Conservation (phyloP, 1,140 invertebrate genomes). For the Babylonia areolata region DNA sequence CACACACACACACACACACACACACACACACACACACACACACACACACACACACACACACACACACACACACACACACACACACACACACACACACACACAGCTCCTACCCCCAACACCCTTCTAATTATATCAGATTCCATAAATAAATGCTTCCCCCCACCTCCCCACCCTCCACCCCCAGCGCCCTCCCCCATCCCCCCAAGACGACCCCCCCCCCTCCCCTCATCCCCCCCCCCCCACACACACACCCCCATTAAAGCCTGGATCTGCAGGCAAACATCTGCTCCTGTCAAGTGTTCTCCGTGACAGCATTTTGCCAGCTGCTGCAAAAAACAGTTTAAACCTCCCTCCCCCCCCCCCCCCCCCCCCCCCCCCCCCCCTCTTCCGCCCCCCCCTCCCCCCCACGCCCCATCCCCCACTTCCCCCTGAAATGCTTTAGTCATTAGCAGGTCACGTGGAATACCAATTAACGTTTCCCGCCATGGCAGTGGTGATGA, state of each 20-base stretch:
- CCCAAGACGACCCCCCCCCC: background rate
- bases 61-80: constrained; percentile 11
- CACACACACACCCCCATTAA: too few relatives aligned
- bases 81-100: constrained; percentile 6
- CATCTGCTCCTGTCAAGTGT: too few relatives aligned
- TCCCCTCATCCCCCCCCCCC: background rate
- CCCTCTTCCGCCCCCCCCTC: background rate
- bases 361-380: background rate
- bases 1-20: background rate
- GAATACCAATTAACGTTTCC: too few relatives aligned
- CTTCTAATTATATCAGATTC: too few relatives aligned
- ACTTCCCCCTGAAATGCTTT: background rate
- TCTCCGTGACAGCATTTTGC: too few relatives aligned
- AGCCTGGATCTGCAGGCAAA: too few relatives aligned
- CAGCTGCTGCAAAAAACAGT: too few relatives aligned
- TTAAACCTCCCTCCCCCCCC: background rate
- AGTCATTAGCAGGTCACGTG: too few relatives aligned
- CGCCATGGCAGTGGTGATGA: too few relatives aligned
- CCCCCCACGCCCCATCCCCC: background rate
- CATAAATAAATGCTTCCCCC: too few relatives aligned
- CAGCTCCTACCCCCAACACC: background rate
- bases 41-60: constrained; percentile 11
- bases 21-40: background rate
- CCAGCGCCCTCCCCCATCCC: background rate
- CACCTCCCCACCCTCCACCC: background rate